Evolutionary conservation across 2,113 vertebrate genomes (phyloP).

Genomic region (Clarias gariepinus): DNA sequence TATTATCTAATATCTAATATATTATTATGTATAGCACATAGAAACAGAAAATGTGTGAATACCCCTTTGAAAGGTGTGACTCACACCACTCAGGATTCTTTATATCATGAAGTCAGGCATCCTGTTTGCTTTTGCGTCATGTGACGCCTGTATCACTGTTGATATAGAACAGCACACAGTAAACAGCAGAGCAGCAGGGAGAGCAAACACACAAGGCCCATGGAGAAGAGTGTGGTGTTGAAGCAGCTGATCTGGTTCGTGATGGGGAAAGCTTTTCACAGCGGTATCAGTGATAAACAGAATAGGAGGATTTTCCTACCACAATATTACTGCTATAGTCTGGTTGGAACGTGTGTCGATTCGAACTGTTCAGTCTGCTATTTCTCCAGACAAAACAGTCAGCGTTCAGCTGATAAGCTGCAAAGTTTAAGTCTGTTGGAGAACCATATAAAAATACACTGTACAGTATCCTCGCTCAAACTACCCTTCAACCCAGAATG

Average conservation of each 20-base stretch:
- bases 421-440: background rate
- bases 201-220: background rate
- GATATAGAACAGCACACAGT: background rate
- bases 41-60: background rate
- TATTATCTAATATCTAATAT: background rate
- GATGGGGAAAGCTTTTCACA: background rate
- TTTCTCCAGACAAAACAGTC: background rate
- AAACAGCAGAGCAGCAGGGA: background rate
- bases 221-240: background rate
- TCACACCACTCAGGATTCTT: background rate
- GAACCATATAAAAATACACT: background rate
- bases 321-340: too few species aligned
- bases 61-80: background rate
- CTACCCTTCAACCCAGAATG: background rate
- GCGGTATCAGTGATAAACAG: background rate
- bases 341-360: background rate
- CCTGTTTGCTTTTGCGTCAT: constrained; percentile 7
- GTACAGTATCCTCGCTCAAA: background rate
- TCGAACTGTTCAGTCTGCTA: background rate
- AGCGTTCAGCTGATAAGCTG: background rate
- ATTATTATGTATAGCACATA: background rate
- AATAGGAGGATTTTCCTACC: background rate
- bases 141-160: background rate
- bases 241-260: background rate
- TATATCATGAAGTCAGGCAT: background rate